phyloP scores from a whole-genome alignment of 2,113 vertebrate species.

The Pogona vitticeps region DNA sequence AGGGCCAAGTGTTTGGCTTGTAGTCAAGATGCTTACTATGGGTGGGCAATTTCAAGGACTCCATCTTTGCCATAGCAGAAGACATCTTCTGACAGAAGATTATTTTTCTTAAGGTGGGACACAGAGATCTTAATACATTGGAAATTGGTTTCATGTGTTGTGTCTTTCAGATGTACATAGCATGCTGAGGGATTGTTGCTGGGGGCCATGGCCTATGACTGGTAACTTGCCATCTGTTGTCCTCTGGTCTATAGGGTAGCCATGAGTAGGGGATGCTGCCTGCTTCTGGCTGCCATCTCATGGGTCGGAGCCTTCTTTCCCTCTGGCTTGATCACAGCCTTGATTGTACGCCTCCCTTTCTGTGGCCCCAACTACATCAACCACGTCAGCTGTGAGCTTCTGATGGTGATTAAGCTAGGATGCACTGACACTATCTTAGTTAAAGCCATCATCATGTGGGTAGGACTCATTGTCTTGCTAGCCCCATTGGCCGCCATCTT shows the following conservation, averaged over 20 bases:
- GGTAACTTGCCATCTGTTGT: slow-evolving; percentile 13
- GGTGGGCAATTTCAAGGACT: too few species aligned
- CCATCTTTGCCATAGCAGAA: too few species aligned
- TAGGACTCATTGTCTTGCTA: slow-evolving; percentile 23
- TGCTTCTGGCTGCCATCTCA: slow-evolving; percentile 25
- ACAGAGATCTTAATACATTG: too few species aligned
- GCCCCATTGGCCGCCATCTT: slow-evolving; percentile 48
- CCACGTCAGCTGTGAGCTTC: slow-evolving; percentile 63
- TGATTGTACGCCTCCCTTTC: slow-evolving; percentile 31
- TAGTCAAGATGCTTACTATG: too few species aligned
- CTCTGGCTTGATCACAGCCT: not conserved
- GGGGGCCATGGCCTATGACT: not conserved
- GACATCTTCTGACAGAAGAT: too few species aligned
- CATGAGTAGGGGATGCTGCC: slow-evolving; percentile 23
- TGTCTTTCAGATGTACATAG: slow-evolving; percentile 32
- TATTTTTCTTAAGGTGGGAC: too few species aligned
- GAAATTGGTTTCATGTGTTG: slow-evolving; percentile 34
- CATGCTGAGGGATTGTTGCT: slow-evolving; percentile 49
- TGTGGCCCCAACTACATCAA: slow-evolving; percentile 51
- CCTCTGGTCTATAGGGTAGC: slow-evolving; percentile 34
- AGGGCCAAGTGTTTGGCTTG: too few species aligned
- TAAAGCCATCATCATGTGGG: slow-evolving; percentile 12
- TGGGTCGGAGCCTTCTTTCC: slow-evolving; percentile 35
- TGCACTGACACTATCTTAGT: slow-evolving; percentile 54
- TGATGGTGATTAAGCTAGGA: slow-evolving; percentile 56